phyloP scores from a whole-genome alignment of 2,888 invertebrate genomes.

The Drosophila eohydei region DNA sequence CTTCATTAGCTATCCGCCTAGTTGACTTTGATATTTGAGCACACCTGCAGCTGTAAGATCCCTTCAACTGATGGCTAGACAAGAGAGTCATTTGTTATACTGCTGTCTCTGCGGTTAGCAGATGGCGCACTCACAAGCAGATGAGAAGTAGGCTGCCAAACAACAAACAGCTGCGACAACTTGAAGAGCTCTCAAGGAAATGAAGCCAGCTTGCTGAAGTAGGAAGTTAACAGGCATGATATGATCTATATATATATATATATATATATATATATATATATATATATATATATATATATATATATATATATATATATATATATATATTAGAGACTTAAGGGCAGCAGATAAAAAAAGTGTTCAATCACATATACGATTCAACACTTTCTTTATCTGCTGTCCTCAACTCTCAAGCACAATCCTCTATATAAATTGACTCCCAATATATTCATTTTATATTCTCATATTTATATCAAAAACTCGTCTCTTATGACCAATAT shows the following conservation, averaged over 20 bases:
- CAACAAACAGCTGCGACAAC: neutral
- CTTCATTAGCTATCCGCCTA: neutral
- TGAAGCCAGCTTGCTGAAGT: neutral
- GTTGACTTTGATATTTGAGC: neutral
- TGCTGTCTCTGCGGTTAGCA: neutral
- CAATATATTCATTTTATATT: neutral
- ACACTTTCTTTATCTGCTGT: neutral
- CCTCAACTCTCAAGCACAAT: no score
- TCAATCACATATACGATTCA: no score
- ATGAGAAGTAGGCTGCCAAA: neutral
- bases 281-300: no score
- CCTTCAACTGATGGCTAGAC: neutral
- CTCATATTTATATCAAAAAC: neutral
- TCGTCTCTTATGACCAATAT: neutral
- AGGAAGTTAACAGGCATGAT: neutral
- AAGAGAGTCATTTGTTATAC: conserved; percentile 5
- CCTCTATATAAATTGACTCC: neutral
- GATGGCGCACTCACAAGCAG: no score
- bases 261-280: no score
- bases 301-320: no score
- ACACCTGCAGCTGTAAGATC: neutral
- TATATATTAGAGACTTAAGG: no score
- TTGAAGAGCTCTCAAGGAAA: neutral
- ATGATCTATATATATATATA: neutral
- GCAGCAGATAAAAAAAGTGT: no score